These are phyloP conservation scores for Alectoris magna DNA, from an alignment of 2,797 vertebrate genomes.

Conservation along the genomic window DNA sequence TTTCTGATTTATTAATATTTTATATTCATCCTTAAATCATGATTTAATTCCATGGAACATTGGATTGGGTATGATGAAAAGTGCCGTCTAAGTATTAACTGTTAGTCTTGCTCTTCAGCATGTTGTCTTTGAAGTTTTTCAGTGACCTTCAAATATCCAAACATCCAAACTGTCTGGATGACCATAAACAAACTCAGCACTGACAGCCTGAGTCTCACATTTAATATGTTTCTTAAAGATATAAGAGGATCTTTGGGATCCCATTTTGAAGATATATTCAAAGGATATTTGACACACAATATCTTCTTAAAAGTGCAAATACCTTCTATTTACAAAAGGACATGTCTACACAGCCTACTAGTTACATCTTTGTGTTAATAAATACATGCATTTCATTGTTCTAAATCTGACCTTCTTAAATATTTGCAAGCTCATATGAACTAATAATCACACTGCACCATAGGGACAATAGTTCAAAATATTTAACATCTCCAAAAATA, in stretches of 20 bases:
- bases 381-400: neutral
- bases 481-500: neutral
- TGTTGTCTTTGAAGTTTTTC: accelerated
- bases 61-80: neutral
- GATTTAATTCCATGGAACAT: neutral
- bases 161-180: neutral
- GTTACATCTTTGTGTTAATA: neutral
- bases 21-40: neutral
- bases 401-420: neutral
- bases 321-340: neutral
- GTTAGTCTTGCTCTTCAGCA: neutral
- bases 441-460: neutral
- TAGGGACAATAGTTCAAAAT: neutral
- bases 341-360: neutral
- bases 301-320: neutral
- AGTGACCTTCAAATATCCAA: neutral
- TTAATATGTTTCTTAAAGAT: neutral
- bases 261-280: neutral
- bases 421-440: neutral
- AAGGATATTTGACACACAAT: neutral
- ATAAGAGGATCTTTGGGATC: neutral
- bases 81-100: neutral
- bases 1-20: neutral
- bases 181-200: neutral
- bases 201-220: neutral